Evolutionary conservation across 2,113 vertebrate genomes (phyloP).

Genomic region (Balaenoptera acutorostrata): DNA sequence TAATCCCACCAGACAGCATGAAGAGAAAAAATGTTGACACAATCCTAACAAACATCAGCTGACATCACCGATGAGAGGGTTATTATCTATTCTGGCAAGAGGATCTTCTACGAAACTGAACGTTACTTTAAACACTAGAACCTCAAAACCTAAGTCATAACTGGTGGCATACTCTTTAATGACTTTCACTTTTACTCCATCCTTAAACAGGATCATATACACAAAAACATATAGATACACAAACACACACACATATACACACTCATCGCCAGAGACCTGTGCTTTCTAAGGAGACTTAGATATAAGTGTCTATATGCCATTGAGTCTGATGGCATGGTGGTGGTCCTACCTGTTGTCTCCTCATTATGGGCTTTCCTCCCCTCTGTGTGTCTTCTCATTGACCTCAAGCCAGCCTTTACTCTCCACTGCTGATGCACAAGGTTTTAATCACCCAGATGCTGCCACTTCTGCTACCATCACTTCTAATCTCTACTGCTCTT

Average conservation of each 20-base stretch:
- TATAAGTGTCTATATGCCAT: fast-evolving
- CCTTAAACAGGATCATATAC: neutral
- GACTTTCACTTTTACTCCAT: neutral
- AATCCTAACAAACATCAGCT: neutral
- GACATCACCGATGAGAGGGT: neutral
- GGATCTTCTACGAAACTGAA: neutral
- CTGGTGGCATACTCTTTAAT: neutral
- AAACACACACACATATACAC: too few species aligned
- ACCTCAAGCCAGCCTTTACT: neutral
- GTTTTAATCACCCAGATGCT: too few species aligned
- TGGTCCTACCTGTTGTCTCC: neutral
- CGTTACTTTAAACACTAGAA: neutral
- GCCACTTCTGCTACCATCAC: too few species aligned
- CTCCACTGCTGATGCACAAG: fast-evolving
- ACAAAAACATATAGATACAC: too few species aligned
- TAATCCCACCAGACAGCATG: neutral
- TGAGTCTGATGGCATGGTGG: too few species aligned
- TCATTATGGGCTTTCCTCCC: neutral
- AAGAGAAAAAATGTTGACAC: neutral
- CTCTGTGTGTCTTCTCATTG: neutral
- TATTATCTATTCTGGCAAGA: neutral
- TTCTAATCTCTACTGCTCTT: neutral
- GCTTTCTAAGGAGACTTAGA: neutral
- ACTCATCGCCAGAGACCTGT: neutral
- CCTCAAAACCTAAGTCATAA: neutral